phyloP scores from a whole-genome alignment of 2,888 invertebrate genomes.

The Lordiphosa fenestrarum region DNA sequence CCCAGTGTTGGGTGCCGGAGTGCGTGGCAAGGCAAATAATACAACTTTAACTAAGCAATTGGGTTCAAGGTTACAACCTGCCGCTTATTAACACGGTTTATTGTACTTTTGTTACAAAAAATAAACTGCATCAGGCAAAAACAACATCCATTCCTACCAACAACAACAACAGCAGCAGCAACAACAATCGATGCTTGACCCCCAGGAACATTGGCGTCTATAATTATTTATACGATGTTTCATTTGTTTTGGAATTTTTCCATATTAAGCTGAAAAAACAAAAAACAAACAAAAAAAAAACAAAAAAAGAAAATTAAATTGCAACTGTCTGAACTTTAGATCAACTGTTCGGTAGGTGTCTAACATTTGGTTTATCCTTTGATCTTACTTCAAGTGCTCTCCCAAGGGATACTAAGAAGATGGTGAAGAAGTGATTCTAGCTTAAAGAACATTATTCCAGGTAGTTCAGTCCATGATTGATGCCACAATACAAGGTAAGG shows the following conservation, averaged over 20 bases:
- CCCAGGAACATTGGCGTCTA: slow-evolving; percentile 45
- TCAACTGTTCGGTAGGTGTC: too few species aligned
- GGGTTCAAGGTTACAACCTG: slow-evolving; percentile 76
- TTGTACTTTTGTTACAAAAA: slow-evolving; percentile 65
- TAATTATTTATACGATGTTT: slow-evolving; percentile 79
- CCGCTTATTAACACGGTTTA: slow-evolving; percentile 71
- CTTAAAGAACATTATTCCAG: too few species aligned
- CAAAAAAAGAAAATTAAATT: neutral
- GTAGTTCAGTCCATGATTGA: too few species aligned
- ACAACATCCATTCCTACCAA: slow-evolving; percentile 13
- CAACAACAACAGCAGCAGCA: slow-evolving; percentile 27
- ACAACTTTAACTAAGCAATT: slow-evolving; percentile 26
- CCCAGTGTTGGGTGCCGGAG: slow-evolving; percentile 14
- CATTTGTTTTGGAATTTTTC: slow-evolving; percentile 79
- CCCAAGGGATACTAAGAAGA: too few species aligned
- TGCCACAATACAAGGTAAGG: too few species aligned
- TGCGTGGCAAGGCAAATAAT: slow-evolving; percentile 35
- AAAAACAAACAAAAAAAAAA: too few species aligned
- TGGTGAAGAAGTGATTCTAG: too few species aligned
- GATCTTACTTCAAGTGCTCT: too few species aligned
- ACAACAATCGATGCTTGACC: slow-evolving; percentile 36
- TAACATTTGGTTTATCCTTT: too few species aligned
- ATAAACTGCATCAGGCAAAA: slow-evolving; percentile 14
- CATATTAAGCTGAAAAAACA: slow-evolving; percentile 39
- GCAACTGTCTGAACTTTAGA: neutral